Evolutionary conservation across 2,797 vertebrate genomes (phyloP).

Genomic region (Premnoplex brunnescens): DNA sequence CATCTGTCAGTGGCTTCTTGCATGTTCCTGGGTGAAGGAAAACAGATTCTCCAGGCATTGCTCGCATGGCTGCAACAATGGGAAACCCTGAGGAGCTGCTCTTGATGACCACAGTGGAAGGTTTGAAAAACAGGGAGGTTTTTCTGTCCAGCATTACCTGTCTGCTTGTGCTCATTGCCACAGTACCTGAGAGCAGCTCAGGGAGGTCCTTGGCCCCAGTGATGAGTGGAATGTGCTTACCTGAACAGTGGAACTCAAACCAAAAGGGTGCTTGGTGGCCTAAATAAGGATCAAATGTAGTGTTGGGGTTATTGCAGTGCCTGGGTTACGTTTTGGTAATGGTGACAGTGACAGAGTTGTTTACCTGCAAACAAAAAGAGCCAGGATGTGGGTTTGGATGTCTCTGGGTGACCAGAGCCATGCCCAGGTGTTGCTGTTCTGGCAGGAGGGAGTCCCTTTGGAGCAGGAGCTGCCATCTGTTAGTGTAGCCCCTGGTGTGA

Average conservation of each 20-base stretch:
- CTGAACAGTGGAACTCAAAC: not conserved
- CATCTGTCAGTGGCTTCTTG: constrained; percentile 17
- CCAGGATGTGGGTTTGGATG: not conserved
- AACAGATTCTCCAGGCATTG: not conserved
- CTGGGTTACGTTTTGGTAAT: not conserved
- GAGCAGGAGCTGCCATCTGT: not conserved
- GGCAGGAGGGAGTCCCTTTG: not conserved
- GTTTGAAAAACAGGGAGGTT: not conserved
- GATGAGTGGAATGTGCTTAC: fast-evolving
- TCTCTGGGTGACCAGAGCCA: not conserved
- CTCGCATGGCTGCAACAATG: fast-evolving
- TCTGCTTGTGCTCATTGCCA: not conserved
- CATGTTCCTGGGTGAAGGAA: not conserved
- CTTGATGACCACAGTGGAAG: not conserved
- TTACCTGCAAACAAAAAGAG: not conserved
- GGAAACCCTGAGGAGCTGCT: not conserved
- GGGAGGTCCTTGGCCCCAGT: not conserved
- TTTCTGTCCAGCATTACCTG: not conserved
- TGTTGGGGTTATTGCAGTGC: not conserved
- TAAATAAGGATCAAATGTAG: not conserved
- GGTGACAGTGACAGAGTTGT: not conserved
- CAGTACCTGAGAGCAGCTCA: not conserved
- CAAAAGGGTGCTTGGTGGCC: not conserved
- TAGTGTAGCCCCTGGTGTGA: fast-evolving
- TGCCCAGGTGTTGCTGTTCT: not conserved